phyloP scores from a whole-genome alignment of 2,888 invertebrate species.

The Atethmia centrago region DNA sequence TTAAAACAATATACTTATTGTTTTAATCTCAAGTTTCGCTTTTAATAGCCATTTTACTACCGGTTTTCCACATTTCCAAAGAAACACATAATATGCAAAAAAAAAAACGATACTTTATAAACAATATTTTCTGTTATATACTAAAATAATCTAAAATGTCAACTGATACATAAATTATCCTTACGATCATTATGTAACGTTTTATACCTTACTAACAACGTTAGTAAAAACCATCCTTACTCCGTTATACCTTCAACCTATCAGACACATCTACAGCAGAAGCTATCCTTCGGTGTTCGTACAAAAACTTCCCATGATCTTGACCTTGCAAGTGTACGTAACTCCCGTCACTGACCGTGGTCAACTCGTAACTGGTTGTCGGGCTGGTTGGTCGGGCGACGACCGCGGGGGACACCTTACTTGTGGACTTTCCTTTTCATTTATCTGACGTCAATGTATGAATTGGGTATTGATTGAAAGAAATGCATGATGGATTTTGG shows the following conservation, averaged over 20 bases:
- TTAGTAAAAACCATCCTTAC: not conserved
- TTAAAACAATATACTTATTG: too few species aligned
- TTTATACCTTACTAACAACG: not conserved
- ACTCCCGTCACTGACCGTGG: constrained; percentile 73
- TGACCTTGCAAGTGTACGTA: constrained; percentile 59
- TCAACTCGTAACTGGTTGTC: constrained; percentile 75
- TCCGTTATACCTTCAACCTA: not conserved
- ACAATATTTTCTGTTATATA: not conserved
- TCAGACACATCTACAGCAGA: not conserved
- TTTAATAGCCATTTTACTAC: not conserved
- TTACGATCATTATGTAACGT: too few species aligned
- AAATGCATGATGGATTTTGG: not conserved
- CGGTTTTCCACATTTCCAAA: not conserved
- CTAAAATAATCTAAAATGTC: too few species aligned
- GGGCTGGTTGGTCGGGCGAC: constrained; percentile 66
- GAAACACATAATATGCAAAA: too few species aligned
- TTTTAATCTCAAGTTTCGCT: not conserved
- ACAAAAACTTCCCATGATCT: constrained; percentile 45
- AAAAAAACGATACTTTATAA: not conserved
- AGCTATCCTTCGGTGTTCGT: constrained; percentile 18
- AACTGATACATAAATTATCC: not conserved
- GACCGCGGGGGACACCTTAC: constrained; percentile 54
- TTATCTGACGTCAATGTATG: constrained; percentile 15
- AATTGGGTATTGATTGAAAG: constrained; percentile 5
- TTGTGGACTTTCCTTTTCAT: constrained; percentile 66